Base-by-base conservation (phyloP, 2,888 invertebrate genomes). In the Melitaea athalia region DNA sequence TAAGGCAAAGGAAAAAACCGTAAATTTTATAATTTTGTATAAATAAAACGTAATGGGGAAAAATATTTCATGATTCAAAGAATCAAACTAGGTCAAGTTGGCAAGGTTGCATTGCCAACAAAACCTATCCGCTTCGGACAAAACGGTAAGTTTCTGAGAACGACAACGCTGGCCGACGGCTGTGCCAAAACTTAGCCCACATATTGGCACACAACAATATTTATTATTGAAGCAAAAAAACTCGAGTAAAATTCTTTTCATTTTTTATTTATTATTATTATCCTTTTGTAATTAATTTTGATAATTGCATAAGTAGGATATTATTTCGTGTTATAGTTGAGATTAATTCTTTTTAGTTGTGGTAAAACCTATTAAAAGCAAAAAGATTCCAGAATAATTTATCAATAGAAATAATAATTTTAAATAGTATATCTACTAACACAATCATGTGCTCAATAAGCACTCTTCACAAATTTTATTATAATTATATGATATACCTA, bases 11-110 rank as follows among this genome's bases (percentile, higher is more conserved):
- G 24, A 42, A 50, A 42, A 50, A 43, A 38, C 8, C 7, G 31
- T 17, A 61, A 61, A 50, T n/a, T 17, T 45, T 45, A 8, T 45
- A 45, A 43, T 43, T 8, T 33, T 15, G 47, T 33, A 17, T 38
- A 17, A 38, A 4, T 52, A 50, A 17, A 47, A n/a, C 42, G 42
- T 42, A 15, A 42, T 38, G 8, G 57, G 42, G 42, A 42, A 42
- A 57, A 63, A 59, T 57, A 42, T 68, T 38, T 55, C 4, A 33
- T 63, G 43, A 57, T 57, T 43, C 45, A 61, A 59, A 47, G 38
- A 57, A 42, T 61, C 55, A 33, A 71, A 60, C 65, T 70, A 52
- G 70, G 72, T 70, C 73, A 73, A 70, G 67, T 73, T 70, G 62
- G 61, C 68, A 62, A 72, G 47, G 66, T 67, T 64, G 55, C 62